Evolutionary conservation across 2,888 invertebrate genomes (phyloP), one percentile per base, ranked within the genome.

Genomic region (Uloborus plumipes): DNA sequence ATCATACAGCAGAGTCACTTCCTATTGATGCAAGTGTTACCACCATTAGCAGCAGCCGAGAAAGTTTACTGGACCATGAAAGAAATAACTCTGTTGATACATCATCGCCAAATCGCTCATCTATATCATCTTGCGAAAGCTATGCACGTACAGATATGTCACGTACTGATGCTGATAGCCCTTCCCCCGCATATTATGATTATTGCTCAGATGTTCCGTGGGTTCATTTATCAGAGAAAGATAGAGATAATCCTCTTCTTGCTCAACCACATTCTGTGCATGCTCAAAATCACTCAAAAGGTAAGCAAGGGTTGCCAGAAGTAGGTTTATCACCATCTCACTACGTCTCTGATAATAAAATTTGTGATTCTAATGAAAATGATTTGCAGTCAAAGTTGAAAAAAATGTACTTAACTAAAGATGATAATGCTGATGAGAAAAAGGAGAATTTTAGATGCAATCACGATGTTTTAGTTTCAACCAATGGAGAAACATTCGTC

Each of bases 41-140:
- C 47, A 53, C 74, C 39, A 50, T 59, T 18, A 73, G 69, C 14
- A 69, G 73, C 47, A 83, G 77, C 47, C 72, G 69, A 51, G 76
- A 82, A 16, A 82, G 82, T 58, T 65, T 77, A 11, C 47, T 82
- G 16, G 71, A 71, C 18, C 76, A 71, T 16, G 82, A 82, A 26
- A 55, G 50, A 39, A 73, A 69, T 58, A 77, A 61, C 49, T 80
- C 76, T 16, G 78, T 67, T 20, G 82, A 82, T 67, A 67, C 94
- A 9, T 95, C 94, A 2, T 94, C 94, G 0, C 94, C 95, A 88
- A 95, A 95, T 89, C 92, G 94, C 11, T 94, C 94, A 0, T 93
- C 94, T 85, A 94, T 94, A 88, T 94, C 94, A 74, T 95, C 94
- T 0, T 94, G 95, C 88, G 95, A 95, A 89, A 94, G 94, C 89